These are phyloP conservation scores for Drosophila trichaetosa DNA, from an alignment of 2,888 invertebrate genomes.

Conservation along the genomic window DNA sequence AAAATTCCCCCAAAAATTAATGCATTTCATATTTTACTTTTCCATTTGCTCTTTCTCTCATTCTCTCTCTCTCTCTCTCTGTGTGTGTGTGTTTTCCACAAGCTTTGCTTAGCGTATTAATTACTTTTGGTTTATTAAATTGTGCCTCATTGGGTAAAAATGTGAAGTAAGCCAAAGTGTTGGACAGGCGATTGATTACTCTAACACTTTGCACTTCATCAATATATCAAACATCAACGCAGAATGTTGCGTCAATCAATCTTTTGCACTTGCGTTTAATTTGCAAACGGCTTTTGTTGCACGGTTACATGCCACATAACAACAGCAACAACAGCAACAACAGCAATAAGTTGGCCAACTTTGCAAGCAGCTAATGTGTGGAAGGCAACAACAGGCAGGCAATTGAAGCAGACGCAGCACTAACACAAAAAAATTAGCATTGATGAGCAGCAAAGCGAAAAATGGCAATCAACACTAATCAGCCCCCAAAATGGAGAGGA, in stretches of 20 bases:
- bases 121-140: slow-evolving; percentile 59
- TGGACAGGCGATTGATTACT: slow-evolving; percentile 54
- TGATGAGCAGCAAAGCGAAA: slow-evolving; percentile 81
- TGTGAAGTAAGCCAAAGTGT: background rate
- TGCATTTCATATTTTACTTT: slow-evolving; percentile 66
- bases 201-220: slow-evolving; percentile 54
- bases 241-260: slow-evolving; percentile 70
- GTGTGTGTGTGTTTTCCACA: background rate
- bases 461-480: slow-evolving; percentile 83
- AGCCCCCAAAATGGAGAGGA: slow-evolving; percentile 41
- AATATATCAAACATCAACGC: slow-evolving; percentile 49
- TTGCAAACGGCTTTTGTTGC: slow-evolving; percentile 53
- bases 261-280: slow-evolving; percentile 65
- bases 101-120: slow-evolving; percentile 59
- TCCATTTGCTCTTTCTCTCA: background rate
- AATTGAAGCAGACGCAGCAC: slow-evolving; percentile 23
- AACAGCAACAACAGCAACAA: background rate
- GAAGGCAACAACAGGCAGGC: background rate
- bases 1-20: slow-evolving; percentile 67
- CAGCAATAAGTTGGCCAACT: slow-evolving; percentile 43
- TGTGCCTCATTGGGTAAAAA: slow-evolving; percentile 34
- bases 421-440: slow-evolving; percentile 68
- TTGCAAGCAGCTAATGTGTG: slow-evolving; percentile 9
- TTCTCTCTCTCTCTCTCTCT: background rate
- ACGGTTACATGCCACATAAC: background rate